These are phyloP conservation scores for Cinclus cinclus DNA, from an alignment of 2,113 vertebrate species.

Conservation along the genomic window DNA sequence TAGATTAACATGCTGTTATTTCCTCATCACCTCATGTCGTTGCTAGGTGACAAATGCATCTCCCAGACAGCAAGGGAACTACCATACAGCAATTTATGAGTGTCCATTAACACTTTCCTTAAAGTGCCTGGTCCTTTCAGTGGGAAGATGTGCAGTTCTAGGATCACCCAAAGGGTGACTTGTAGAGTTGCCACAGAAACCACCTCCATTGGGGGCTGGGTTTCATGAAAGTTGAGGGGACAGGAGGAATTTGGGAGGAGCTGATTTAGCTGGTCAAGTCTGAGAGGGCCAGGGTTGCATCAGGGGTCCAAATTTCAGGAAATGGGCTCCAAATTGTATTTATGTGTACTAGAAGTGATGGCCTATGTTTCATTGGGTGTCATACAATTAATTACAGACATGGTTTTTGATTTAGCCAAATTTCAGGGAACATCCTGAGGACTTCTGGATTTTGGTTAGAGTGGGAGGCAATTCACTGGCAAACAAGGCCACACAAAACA, in stretches of 20 bases:
- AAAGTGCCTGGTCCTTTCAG: background rate
- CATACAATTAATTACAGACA: background rate
- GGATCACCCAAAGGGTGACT: background rate
- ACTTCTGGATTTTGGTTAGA: background rate
- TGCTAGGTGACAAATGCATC: conserved; percentile 65
- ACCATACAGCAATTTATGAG: background rate
- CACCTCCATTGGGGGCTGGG: background rate
- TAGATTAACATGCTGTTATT: conserved; percentile 32
- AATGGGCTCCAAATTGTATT: background rate
- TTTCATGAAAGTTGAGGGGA: background rate
- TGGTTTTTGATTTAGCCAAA: background rate
- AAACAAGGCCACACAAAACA: background rate
- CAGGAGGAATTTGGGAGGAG: background rate
- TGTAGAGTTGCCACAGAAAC: background rate
- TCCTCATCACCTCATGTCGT: conserved; percentile 13
- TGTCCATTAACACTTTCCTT: background rate
- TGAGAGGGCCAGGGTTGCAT: background rate
- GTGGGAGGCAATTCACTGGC: background rate
- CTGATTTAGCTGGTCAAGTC: background rate
- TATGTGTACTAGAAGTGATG: background rate
- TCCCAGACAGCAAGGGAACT: background rate
- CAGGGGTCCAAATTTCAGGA: background rate
- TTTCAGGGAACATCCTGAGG: background rate
- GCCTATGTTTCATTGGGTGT: background rate
- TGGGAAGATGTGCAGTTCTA: background rate